Evolutionary conservation across 2,113 vertebrate species (phyloP).

Genomic region (Helogale parvula): DNA sequence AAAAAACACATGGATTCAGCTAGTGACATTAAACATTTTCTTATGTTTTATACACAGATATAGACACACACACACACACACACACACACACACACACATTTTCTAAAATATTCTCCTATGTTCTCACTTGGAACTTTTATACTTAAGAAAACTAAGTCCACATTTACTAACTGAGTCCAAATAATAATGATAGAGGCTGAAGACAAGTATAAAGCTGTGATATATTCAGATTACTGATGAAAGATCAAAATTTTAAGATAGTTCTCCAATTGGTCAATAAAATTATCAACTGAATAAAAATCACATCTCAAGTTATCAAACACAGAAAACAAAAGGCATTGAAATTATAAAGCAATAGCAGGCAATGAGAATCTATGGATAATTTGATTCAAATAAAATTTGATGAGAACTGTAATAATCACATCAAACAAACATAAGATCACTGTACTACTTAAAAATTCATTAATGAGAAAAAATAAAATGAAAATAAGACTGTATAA

Average conservation of each 20-base stretch:
- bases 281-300: slow-evolving; percentile 40
- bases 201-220: background rate
- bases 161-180: background rate
- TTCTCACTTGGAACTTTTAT: background rate
- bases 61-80: background rate
- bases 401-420: background rate
- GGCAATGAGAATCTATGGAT: background rate
- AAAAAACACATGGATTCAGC: background rate
- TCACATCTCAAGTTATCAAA: background rate
- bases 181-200: background rate
- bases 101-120: background rate
- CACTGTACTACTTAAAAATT: background rate
- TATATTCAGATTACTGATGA: slow-evolving; percentile 47
- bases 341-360: background rate
- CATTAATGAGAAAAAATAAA: background rate
- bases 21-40: background rate
- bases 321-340: background rate
- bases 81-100: background rate
- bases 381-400: slow-evolving; percentile 33
- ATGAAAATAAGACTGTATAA: background rate
- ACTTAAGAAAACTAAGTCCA: background rate
- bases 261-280: background rate
- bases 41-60: background rate
- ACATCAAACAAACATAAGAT: background rate
- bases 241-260: slow-evolving; percentile 11